A percentile compares a stretch with the other conserved stretches of the same genome.
These are phyloP conservation scores for Mionectes olivaceus DNA, from an alignment of 2,797 vertebrate genomes.

Conservation along the genomic window DNA sequence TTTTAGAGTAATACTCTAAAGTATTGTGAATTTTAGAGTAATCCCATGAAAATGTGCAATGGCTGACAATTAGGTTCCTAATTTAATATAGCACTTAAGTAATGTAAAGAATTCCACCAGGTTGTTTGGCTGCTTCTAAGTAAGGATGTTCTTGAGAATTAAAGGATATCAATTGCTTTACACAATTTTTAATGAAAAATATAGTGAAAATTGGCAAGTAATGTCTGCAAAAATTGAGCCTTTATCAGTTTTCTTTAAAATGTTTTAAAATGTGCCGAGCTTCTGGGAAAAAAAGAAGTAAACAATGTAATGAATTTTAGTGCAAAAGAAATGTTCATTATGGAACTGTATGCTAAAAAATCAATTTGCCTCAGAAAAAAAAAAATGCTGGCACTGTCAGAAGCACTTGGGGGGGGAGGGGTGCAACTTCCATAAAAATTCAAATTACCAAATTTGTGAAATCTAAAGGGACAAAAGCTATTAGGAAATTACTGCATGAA, in stretches of 20 bases:
- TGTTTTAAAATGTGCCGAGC: neutral
- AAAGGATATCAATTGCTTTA: neutral
- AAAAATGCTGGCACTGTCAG: neutral
- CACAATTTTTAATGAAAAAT: neutral
- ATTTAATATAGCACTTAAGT: neutral
- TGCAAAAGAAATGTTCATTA: neutral
- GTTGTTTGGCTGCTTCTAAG: neutral
- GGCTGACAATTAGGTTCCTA: neutral
- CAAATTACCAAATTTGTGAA: neutral
- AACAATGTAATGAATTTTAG: neutral
- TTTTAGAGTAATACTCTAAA: neutral
- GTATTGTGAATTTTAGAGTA: neutral
- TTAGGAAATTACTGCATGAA: neutral
- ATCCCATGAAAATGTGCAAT: neutral
- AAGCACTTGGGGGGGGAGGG: neutral
- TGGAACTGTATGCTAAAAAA: neutral
- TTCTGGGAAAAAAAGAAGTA: neutral
- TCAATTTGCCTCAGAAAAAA: neutral
- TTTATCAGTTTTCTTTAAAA: neutral
- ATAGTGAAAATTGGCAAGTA: neutral
- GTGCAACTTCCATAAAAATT: neutral
- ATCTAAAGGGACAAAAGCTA: constrained; percentile 1
- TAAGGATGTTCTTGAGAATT: neutral
- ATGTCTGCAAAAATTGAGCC: neutral
- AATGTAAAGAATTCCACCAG: neutral